Evolutionary conservation across 2,113 vertebrate genomes (phyloP).

Genomic region (Leucopsar rothschildi): DNA sequence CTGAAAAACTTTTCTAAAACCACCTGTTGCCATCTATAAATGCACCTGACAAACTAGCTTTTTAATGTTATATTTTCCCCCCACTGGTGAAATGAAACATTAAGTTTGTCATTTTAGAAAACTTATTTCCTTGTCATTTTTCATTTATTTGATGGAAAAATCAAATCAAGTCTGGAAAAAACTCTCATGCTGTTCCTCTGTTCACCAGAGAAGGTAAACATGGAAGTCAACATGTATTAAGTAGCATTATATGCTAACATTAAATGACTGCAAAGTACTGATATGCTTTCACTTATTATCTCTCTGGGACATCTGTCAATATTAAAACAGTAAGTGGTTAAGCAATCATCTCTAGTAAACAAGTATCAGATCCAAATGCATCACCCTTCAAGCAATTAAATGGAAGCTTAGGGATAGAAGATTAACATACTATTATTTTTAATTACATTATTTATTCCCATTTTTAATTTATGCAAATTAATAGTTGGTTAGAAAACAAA

Average conservation of each 20-base stretch:
- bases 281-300: constrained; percentile 51
- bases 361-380: constrained; percentile 45
- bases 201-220: neutral
- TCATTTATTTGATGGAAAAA: neutral
- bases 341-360: constrained; percentile 32
- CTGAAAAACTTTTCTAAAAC: neutral
- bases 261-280: constrained; percentile 23
- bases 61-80: neutral
- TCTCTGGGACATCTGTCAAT: constrained; percentile 65
- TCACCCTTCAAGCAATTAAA: constrained; percentile 42
- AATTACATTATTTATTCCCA: constrained; percentile 22
- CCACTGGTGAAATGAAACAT: neutral
- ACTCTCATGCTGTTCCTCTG: neutral
- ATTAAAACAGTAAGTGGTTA: constrained; percentile 60
- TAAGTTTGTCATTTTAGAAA: neutral
- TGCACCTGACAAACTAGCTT: neutral
- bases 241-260: constrained; percentile 10
- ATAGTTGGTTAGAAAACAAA: neutral
- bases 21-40: neutral
- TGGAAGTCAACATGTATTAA: constrained; percentile 20
- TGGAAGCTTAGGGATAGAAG: neutral
- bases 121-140: neutral
- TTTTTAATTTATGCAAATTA: constrained; percentile 50
- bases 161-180: neutral
- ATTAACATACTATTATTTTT: constrained; percentile 54